Evolutionary conservation across 1,140 invertebrate genomes (phyloP).

Genomic region (Pseudomyrmex concolor): DNA sequence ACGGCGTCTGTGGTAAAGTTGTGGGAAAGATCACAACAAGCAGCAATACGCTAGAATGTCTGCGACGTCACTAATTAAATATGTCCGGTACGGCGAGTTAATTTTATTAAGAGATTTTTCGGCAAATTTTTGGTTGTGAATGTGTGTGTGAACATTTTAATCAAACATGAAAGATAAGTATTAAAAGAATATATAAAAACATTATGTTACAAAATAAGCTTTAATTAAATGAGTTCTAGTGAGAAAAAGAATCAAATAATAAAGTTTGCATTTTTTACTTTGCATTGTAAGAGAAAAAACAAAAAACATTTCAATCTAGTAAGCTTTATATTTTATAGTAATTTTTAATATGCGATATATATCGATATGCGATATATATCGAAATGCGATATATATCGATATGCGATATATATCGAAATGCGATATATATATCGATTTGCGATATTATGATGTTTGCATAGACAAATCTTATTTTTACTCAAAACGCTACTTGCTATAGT

Average conservation of each 20-base stretch:
- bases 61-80: not conserved
- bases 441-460: no score
- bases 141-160: not conserved
- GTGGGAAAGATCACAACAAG: not conserved
- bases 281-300: conserved; percentile 6
- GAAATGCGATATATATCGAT: no score
- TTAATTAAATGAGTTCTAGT: not conserved
- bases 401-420: no score
- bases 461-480: no score
- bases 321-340: not conserved
- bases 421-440: no score
- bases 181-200: not conserved
- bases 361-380: no score
- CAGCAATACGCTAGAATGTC: not conserved
- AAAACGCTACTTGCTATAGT: no score
- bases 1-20: not conserved
- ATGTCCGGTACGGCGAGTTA: not conserved
- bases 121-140: not conserved
- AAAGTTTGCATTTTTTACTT: not conserved
- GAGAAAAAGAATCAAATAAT: not conserved
- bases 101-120: not conserved
- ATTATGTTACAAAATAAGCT: not conserved
- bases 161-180: not conserved
- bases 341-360: not conserved
- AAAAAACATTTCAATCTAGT: no score